Conservation (phyloP, 2,888 invertebrate species). For the Hirtodrosophila alboralis region DNA sequence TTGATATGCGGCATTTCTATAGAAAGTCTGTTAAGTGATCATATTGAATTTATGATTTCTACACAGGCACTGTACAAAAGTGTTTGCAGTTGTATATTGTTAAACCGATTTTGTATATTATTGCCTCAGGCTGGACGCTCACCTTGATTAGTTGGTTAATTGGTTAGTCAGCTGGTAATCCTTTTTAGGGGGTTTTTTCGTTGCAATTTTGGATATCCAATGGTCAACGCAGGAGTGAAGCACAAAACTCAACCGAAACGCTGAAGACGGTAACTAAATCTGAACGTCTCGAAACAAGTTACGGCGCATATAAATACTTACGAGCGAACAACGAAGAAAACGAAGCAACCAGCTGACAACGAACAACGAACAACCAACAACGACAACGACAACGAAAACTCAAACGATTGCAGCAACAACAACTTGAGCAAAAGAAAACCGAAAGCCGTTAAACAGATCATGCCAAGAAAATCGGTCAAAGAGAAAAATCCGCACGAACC, state of each 20-base stretch:
- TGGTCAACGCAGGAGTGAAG: slow-evolving; percentile 40
- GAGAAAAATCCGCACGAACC: slow-evolving; percentile 70
- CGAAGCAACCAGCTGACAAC: slow-evolving; percentile 33
- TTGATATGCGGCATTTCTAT: slow-evolving; percentile 10
- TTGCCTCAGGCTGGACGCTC: slow-evolving; percentile 40
- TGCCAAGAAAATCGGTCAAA: slow-evolving; percentile 77
- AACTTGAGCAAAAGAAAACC: slow-evolving; percentile 60
- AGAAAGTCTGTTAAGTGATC: neutral
- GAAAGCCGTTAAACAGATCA: slow-evolving; percentile 79
- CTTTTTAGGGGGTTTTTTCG: slow-evolving; percentile 33
- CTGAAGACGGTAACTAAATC: slow-evolving; percentile 81
- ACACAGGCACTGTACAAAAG: no score
- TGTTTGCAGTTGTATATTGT: slow-evolving; percentile 8
- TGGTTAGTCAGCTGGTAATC: slow-evolving; percentile 64
- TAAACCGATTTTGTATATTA: slow-evolving; percentile 4
- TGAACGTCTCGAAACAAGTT: slow-evolving; percentile 82
- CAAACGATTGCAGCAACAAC: slow-evolving; percentile 16
- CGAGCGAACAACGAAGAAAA: slow-evolving; percentile 34
- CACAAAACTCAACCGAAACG: slow-evolving; percentile 67
- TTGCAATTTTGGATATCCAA: slow-evolving; percentile 44
- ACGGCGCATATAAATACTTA: slow-evolving; percentile 80
- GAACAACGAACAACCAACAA: slow-evolving; percentile 19
- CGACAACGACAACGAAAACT: slow-evolving; percentile 20
- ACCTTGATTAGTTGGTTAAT: slow-evolving; percentile 58
- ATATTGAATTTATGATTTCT: neutral